phyloP scores from a whole-genome alignment of 2,888 invertebrate genomes.

The Auanema sp. region DNA sequence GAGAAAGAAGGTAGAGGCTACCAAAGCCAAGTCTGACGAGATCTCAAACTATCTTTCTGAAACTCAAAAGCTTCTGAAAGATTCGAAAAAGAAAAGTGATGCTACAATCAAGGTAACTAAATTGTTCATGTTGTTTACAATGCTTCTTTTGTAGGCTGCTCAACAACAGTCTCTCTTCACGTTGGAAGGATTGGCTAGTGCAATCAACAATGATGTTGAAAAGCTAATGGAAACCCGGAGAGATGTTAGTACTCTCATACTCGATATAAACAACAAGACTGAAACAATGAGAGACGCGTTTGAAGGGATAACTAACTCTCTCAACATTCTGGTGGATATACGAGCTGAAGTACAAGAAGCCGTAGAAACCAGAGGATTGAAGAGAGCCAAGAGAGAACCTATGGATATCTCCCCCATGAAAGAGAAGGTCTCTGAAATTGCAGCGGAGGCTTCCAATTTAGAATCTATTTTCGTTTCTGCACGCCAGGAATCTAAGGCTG shows the following conservation, averaged over 20 bases:
- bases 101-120: slow-evolving; percentile 28
- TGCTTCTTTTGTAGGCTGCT: slow-evolving; percentile 6
- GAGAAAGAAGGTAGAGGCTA: slow-evolving; percentile 23
- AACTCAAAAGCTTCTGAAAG: slow-evolving; percentile 37
- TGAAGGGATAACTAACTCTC: slow-evolving; percentile 24
- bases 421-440: slow-evolving; percentile 28
- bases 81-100: slow-evolving; percentile 32
- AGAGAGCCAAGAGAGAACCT: slow-evolving; percentile 25
- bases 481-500: slow-evolving; percentile 23
- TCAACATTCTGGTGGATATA: slow-evolving; percentile 30
- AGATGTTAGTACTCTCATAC: slow-evolving; percentile 18
- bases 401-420: slow-evolving; percentile 23
- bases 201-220: slow-evolving; percentile 32
- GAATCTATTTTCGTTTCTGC: slow-evolving; percentile 19
- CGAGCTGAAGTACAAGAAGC: slow-evolving; percentile 31
- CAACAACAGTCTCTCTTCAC: slow-evolving; percentile 24
- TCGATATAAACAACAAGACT: slow-evolving; percentile 27
- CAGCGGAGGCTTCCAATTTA: slow-evolving; percentile 21
- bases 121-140: no score
- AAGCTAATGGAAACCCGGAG: slow-evolving; percentile 22
- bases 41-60: slow-evolving; percentile 28
- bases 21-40: slow-evolving; percentile 27
- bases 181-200: slow-evolving; percentile 30
- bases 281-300: slow-evolving; percentile 30
- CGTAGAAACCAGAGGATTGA: slow-evolving; percentile 18